Evolutionary conservation across 2,797 vertebrate genomes (phyloP).

Genomic region (Schizopygopsis malacanthus): DNA sequence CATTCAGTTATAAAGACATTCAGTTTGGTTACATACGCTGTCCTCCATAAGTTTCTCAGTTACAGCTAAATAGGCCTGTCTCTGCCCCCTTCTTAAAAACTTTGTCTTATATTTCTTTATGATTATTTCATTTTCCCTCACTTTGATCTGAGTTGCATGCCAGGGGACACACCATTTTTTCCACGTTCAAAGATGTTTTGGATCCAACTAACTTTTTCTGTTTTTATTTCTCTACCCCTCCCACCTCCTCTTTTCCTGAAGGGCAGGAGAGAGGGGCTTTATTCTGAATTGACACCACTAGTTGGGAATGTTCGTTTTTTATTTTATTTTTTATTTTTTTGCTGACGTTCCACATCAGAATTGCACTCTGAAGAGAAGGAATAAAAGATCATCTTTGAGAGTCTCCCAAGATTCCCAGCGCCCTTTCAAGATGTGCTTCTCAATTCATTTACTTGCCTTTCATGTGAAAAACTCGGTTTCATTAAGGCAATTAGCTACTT

Average conservation of each 20-base stretch:
- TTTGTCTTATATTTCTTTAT: conserved; percentile 58
- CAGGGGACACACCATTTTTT: conserved; percentile 46
- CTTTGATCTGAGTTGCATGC: conserved; percentile 57
- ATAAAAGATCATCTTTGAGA: conserved; percentile 72
- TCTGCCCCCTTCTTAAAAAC: conserved; percentile 60
- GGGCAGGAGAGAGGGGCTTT: conserved; percentile 58
- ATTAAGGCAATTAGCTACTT: conserved; percentile 76
- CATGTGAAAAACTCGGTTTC: conserved; percentile 74
- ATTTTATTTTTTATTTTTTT: conserved; percentile 20
- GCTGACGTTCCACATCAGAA: conserved; percentile 49
- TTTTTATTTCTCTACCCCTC: conserved; percentile 46
- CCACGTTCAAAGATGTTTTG: conserved; percentile 47
- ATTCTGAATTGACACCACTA: conserved; percentile 62
- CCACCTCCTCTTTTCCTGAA: conserved; percentile 56
- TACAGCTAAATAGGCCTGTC: conserved; percentile 31
- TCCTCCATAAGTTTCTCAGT: conserved; percentile 21
- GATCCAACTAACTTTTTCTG: conserved; percentile 54
- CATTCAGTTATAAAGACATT: not conserved
- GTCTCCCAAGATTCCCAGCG: conserved; percentile 67
- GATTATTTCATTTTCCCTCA: conserved; percentile 61
- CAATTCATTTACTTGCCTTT: conserved; percentile 76
- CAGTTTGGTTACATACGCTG: not conserved
- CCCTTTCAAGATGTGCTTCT: conserved; percentile 71
- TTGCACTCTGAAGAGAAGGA: conserved; percentile 60
- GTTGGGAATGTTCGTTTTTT: not conserved